Evolutionary conservation across 2,888 invertebrate species (phyloP), one percentile per base, ranked within the genome.

Genomic region (Drosophila kokeensis): DNA sequence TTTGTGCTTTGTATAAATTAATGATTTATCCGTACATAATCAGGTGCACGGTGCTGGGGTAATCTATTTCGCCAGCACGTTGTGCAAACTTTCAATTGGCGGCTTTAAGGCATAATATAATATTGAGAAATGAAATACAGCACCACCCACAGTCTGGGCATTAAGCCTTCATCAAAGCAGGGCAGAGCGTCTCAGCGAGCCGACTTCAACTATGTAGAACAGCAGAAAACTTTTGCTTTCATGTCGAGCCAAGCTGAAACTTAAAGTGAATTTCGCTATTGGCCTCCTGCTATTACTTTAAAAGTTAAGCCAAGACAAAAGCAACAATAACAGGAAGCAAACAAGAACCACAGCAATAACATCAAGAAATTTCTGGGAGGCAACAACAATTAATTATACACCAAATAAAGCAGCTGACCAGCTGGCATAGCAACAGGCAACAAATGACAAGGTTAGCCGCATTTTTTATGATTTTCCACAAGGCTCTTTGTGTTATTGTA

Each of bases 301-400:
- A 70, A 81, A 66, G 71, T 58, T 67, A 53, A 50, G 42, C 66
- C 53, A 36, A 18, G 27, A 55, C 55, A 58, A 59, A 18, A 53
- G 21, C 36, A 54, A 54, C 15, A 27, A 13, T 34, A 42, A 21
- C 13, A 53, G 6, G 4, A 32, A 52, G 27, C 24, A 49, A 61
- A 50, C 36, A 61, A 36, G 24, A 69, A 5, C 42, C 50, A 49
- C 40, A 42, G 32, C 49, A 70, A 63, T 48, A 40, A 53, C 36
- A 57, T n/a, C 36, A n/a, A 48, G 49, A 60, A 76, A 74, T 73
- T 74, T 65, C 85, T 83, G 89, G 79, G 81, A 62, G 73, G 66
- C 71, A 68, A 75, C 76, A 87, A 79, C 85, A 89, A 85, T 85
- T 89, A 89, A 89, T 85, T 85, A 83, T 89, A 87, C 69, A 77